phyloP scores from a whole-genome alignment of 2,797 vertebrate genomes.

The Gorsachius magnificus region DNA sequence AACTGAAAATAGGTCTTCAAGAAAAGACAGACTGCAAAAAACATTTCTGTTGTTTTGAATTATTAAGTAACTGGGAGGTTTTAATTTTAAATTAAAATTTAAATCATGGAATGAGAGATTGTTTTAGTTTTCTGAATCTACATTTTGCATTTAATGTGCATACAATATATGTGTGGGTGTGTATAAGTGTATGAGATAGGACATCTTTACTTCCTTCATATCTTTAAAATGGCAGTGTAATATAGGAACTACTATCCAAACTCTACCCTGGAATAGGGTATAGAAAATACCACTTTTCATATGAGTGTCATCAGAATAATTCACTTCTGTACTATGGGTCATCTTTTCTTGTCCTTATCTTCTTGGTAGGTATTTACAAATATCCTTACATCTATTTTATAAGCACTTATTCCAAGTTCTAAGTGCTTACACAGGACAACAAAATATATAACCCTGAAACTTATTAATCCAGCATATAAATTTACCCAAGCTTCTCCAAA shows the following conservation, averaged over 20 bases:
- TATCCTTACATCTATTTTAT: not conserved
- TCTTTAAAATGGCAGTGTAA: not conserved
- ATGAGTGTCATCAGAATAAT: not conserved
- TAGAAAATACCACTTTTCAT: not conserved
- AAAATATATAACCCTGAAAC: not conserved
- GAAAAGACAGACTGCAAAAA: not conserved
- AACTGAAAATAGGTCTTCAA: constrained; percentile 35
- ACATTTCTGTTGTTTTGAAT: not conserved
- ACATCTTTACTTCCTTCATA: not conserved
- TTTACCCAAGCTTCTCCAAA: not conserved
- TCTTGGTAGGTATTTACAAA: not conserved
- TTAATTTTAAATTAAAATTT: not conserved
- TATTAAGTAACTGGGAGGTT: not conserved
- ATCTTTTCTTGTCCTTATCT: not conserved
- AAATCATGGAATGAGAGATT: not conserved
- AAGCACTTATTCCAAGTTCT: not conserved
- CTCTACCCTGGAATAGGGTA: not conserved
- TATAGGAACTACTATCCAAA: not conserved
- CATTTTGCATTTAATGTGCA: not conserved
- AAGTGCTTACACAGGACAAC: not conserved
- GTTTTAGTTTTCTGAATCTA: not conserved
- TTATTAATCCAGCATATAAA: not conserved
- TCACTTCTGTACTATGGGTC: not conserved
- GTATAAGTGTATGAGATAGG: not conserved
- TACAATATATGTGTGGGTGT: not conserved